Evolutionary conservation across 2,888 invertebrate genomes (phyloP).

Genomic region (Agrochola lychnidis): DNA sequence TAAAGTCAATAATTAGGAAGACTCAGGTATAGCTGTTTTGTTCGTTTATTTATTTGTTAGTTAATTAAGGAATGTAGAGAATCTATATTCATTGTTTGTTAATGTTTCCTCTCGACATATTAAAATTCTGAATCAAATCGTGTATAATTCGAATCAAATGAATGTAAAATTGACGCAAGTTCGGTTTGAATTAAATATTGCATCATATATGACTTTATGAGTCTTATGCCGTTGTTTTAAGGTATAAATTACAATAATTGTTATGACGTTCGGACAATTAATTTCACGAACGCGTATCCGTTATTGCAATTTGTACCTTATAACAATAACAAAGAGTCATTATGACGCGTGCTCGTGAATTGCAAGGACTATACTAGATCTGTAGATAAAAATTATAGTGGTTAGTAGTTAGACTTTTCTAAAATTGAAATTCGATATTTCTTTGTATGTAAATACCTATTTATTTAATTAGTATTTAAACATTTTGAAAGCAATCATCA

Average conservation of each 20-base stretch:
- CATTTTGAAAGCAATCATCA: background rate
- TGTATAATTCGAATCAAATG: background rate
- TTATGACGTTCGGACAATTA: background rate
- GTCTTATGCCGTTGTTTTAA: background rate
- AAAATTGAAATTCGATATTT: background rate
- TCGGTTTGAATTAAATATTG: background rate
- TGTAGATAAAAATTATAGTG: background rate
- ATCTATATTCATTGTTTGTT: conserved; percentile 9
- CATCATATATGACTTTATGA: background rate
- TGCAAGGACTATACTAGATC: background rate
- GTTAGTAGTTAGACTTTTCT: background rate
- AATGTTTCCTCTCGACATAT: background rate
- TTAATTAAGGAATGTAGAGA: background rate
- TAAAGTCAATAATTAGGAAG: background rate
- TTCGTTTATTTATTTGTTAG: conserved; percentile 16
- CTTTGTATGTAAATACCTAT: conserved; percentile 21
- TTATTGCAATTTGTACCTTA: background rate
- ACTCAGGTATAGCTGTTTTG: background rate
- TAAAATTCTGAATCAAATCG: background rate
- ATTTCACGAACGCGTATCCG: background rate
- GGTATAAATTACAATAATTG: background rate
- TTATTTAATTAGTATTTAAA: background rate
- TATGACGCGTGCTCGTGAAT: background rate
- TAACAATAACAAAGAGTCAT: no score
- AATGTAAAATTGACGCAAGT: background rate